Percentiles rank a stretch among this genome's conserved stretches.
phyloP scores from a whole-genome alignment of 2,797 vertebrate species.

The Manis javanica region DNA sequence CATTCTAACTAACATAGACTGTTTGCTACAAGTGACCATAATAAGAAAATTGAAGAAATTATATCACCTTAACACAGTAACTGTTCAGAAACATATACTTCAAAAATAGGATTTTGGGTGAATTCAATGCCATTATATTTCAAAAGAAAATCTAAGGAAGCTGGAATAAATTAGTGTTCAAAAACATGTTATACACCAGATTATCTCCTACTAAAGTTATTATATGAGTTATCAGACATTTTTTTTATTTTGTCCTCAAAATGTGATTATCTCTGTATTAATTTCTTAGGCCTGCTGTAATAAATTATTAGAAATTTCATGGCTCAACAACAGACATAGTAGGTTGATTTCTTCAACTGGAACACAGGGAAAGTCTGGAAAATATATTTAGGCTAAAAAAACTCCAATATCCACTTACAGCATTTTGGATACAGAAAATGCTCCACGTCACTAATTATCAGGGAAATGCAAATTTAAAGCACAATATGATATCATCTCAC shows the following conservation, averaged over 20 bases:
- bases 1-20: neutral
- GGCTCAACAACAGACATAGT: no score
- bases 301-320: neutral
- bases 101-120: neutral
- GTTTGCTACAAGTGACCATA: neutral
- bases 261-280: neutral
- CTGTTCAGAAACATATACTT: neutral
- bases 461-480: no score
- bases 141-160: neutral
- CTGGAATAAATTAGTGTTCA: neutral
- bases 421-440: no score
- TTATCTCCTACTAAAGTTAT: neutral
- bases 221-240: neutral
- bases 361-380: no score
- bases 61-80: neutral
- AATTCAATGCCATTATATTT: neutral
- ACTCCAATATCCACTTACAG: no score
- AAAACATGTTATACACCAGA: neutral
- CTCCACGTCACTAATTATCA: no score
- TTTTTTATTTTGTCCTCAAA: neutral
- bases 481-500: no score
- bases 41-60: neutral
- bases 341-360: no score
- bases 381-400: no score
- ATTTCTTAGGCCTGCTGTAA: neutral